Conservation (phyloP, 2,888 invertebrate species). For the Hermaeophaga mercurialis region DNA sequence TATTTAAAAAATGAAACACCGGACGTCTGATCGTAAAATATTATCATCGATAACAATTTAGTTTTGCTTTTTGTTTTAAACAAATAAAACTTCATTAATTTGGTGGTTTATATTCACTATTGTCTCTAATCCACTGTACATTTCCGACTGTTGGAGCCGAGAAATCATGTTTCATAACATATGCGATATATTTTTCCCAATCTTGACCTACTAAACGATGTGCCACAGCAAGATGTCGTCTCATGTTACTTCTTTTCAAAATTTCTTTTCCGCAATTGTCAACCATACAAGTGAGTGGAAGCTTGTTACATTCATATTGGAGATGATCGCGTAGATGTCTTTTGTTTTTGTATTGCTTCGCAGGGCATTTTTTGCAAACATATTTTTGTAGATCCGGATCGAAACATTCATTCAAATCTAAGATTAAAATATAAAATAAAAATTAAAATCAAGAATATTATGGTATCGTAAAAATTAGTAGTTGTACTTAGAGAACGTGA, state of each 20-base stretch:
- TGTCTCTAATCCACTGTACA: neutral
- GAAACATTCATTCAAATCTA: neutral
- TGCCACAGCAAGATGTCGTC: constrained; percentile 31
- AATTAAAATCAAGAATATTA: too few species aligned
- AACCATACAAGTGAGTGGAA: constrained; percentile 28
- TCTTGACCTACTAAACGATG: constrained; percentile 4
- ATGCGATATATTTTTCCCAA: constrained; percentile 15
- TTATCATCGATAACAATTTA: too few species aligned
- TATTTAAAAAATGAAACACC: too few species aligned
- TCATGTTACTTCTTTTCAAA: constrained; percentile 38
- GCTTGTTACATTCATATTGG: constrained; percentile 35
- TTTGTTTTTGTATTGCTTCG: constrained; percentile 31
- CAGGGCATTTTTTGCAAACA: neutral
- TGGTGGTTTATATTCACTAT: neutral
- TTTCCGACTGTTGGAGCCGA: neutral
- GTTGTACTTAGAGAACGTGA: too few species aligned
- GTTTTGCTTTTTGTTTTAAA: too few species aligned
- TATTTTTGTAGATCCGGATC: neutral
- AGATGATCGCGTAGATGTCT: constrained; percentile 30
- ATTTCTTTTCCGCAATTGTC: constrained; percentile 32
- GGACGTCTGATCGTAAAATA: too few species aligned
- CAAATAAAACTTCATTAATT: neutral
- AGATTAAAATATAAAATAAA: too few species aligned
- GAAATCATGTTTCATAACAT: neutral
- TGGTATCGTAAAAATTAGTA: too few species aligned